Evolutionary conservation across 2,113 vertebrate species (phyloP), one percentile per base, ranked within the genome.

Genomic region (Scolopax mira): DNA sequence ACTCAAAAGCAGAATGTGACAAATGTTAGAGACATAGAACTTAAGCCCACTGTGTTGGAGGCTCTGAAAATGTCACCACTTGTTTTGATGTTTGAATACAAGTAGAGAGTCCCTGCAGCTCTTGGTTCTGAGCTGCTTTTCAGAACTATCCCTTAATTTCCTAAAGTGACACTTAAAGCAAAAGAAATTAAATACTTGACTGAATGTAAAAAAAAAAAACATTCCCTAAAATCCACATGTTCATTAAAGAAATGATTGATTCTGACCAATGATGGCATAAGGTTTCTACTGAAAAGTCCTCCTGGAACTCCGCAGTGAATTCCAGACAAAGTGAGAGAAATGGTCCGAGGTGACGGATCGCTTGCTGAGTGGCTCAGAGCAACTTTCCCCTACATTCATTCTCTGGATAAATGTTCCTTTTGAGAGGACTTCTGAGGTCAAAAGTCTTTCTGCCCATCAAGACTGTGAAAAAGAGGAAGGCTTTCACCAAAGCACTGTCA

Each of bases 301-400:
- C 24, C 49, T 91, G 79, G 61, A 92, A 42, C 41, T 79, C 54
- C 0, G 0, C 39, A 75, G 23, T 94, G 69, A 90, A 91, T 96
- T 86, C 33, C 69, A 70, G 33, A 25, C 60, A 79, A 91, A 49
- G 51, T 64, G 65, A 94, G 55, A 74, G 77, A 92, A 93, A 87
- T 39, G 54, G 51, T 83, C 46, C 19, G 46, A 93, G 66, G 51
- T 87, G 84, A 90, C 74, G 51, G 81, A 97, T 93, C 44, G 69
- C 57, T 92, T 75, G 79, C 72, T 89, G 79, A 80, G 79, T 83
- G 51, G 65, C 62, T 95, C 70, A 80, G 35, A 89, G 30, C 23
- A 90, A 80, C 74, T 89, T 95, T 90, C 65, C 35, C 49, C 79
- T 61, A 62, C 74, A 88, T 92, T 95, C 69, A 90, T 88, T 94